These are phyloP conservation scores for Orgyia antiqua DNA, from an alignment of 2,888 invertebrate species.

Conservation along the genomic window DNA sequence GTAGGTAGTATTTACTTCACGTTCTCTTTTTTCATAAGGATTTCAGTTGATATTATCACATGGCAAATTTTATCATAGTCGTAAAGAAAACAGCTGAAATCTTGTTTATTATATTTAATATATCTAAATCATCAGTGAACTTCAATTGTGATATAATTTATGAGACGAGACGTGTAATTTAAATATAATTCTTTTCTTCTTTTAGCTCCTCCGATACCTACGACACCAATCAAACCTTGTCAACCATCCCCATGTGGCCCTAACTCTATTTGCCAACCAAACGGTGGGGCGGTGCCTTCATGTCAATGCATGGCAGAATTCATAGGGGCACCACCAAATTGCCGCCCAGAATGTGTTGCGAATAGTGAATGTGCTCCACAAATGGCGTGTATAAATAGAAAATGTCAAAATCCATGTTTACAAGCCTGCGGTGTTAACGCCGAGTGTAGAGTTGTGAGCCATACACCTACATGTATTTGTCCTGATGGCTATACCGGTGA, in stretches of 20 bases:
- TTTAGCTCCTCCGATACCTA: constrained; percentile 46
- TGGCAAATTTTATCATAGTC: too few species aligned
- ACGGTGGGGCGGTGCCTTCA: constrained; percentile 78
- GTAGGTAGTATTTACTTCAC: too few species aligned
- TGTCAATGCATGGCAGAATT: constrained; percentile 84
- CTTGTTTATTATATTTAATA: not conserved
- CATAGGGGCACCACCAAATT: constrained; percentile 84
- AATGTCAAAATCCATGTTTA: constrained; percentile 86
- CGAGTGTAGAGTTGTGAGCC: constrained; percentile 86
- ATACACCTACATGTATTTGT: constrained; percentile 85
- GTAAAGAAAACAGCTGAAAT: too few species aligned
- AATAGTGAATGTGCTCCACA: constrained; percentile 84
- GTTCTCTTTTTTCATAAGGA: too few species aligned
- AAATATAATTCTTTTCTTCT: constrained; percentile 4
- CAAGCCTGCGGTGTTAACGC: constrained; percentile 86
- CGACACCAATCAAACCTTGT: constrained; percentile 78
- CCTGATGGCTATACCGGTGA: constrained; percentile 84
- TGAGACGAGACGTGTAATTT: not conserved
- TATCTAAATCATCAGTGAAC: not conserved
- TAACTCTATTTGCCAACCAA: constrained; percentile 80
- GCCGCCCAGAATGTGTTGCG: constrained; percentile 84
- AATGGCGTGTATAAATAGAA: constrained; percentile 85
- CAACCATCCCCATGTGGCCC: constrained; percentile 88
- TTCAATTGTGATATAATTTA: not conserved
- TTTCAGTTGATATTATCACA: too few species aligned